Conservation (phyloP, 2,888 invertebrate species). For the Mesorhabditis spiculigera region DNA sequence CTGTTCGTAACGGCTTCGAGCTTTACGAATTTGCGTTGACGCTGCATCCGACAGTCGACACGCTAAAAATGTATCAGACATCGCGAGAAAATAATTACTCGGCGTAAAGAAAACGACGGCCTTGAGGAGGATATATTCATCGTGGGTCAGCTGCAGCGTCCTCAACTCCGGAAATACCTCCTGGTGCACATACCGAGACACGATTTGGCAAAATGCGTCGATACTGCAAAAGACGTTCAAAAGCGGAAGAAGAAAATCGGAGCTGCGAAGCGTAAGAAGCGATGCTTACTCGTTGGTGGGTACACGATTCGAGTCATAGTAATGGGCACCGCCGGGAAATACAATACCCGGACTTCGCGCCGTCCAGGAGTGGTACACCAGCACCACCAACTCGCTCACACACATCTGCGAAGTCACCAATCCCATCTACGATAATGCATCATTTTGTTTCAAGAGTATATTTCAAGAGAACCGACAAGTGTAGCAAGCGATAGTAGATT, state of each 20-base stretch:
- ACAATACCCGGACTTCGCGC: background rate
- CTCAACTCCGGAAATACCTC: background rate
- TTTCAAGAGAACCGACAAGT: no score
- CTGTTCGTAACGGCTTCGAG: background rate
- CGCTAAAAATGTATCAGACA: background rate
- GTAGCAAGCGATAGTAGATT: no score
- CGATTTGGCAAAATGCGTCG: background rate
- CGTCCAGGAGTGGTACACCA: constrained; percentile 1
- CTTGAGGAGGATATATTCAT: background rate
- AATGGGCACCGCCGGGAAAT: constrained; percentile 2
- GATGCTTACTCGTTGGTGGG: background rate
- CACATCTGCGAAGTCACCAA: background rate
- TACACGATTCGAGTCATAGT: background rate
- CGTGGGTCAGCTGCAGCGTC: background rate
- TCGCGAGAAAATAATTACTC: background rate
- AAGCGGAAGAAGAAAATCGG: background rate
- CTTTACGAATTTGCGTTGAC: background rate
- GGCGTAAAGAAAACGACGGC: constrained; percentile 4
- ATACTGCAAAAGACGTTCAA: background rate
- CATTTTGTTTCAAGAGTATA: no score
- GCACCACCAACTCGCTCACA: constrained; percentile 6
- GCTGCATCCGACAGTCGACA: background rate
- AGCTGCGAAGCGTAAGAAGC: background rate
- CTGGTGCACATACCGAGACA: background rate
- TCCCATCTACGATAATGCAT: no score